phyloP scores from a whole-genome alignment of 2,888 invertebrate genomes.

The Falcaria lacertinaria region DNA sequence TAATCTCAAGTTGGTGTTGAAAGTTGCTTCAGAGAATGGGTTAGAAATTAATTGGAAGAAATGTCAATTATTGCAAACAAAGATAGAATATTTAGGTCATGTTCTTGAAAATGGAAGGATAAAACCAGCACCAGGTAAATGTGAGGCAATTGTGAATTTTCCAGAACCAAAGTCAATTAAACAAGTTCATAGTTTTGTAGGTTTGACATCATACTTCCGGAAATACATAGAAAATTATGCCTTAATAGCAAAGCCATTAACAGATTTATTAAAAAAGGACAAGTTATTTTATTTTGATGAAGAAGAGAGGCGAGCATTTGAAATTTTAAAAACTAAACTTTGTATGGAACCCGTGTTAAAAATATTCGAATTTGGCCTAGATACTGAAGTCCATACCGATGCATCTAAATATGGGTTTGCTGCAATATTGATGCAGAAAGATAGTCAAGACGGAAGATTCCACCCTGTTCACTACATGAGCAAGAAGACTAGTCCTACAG shows the following conservation, averaged over 20 bases:
- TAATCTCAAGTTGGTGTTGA: constrained; percentile 9
- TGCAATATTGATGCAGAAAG: constrained; percentile 17
- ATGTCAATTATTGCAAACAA: too few relatives aligned
- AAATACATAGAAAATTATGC: constrained; percentile 25
- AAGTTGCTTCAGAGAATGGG: constrained; percentile 1
- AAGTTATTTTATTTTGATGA: constrained; percentile 8
- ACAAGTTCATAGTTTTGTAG: constrained; percentile 19
- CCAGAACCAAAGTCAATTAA: constrained; percentile 15
- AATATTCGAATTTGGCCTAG: constrained; percentile 10
- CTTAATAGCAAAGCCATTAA: constrained; percentile 18
- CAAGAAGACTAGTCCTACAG: constrained; percentile 11
- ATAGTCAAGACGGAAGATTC: constrained; percentile 4
- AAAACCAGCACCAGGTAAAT: constrained; percentile 15
- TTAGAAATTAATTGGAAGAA: too few relatives aligned
- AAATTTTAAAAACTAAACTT: constrained; percentile 11
- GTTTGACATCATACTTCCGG: constrained; percentile 20
- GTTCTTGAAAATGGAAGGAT: too few relatives aligned
- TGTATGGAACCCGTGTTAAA: constrained; percentile 14
- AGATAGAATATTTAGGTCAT: too few relatives aligned
- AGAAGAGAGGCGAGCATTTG: constrained; percentile 6
- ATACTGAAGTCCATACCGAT: constrained; percentile 21
- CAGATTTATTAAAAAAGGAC: constrained; percentile 13
- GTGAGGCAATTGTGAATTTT: constrained; percentile 13
- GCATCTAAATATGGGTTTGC: constrained; percentile 10
- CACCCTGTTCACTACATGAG: constrained; percentile 21